Percentiles rank a stretch among this genome's conserved stretches.
These are phyloP conservation scores for Loripinus fragilis DNA, from an alignment of 2,888 invertebrate genomes.

Conservation along the genomic window DNA sequence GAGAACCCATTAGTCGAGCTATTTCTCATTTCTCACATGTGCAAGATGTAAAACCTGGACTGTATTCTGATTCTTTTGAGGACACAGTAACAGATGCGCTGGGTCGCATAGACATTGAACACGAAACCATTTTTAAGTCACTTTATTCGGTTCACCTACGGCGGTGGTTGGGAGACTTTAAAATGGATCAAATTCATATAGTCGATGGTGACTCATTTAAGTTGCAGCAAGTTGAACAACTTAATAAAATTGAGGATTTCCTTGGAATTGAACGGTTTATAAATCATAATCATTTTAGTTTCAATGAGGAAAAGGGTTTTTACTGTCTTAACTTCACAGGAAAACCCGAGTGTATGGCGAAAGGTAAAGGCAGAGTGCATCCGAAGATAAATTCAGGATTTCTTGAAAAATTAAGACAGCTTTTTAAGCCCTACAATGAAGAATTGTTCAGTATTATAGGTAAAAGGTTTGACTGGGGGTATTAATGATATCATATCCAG, in stretches of 20 bases:
- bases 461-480: constrained; percentile 93
- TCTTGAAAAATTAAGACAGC: constrained; percentile 81
- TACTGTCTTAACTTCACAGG: constrained; percentile 92
- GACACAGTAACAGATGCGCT: background rate
- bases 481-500: background rate
- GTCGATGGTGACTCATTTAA: constrained; percentile 87
- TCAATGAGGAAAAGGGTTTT: constrained; percentile 97
- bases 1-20: background rate
- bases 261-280: constrained; percentile 69
- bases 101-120: background rate
- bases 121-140: background rate
- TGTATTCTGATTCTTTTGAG: background rate
- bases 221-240: constrained; percentile 65
- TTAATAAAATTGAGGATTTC: constrained; percentile 74
- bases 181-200: constrained; percentile 90
- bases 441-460: constrained; percentile 90
- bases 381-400: constrained; percentile 82
- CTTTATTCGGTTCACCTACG: constrained; percentile 85
- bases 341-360: constrained; percentile 94
- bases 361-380: constrained; percentile 92
- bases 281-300: constrained; percentile 92
- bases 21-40: background rate
- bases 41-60: background rate
- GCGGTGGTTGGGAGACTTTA: constrained; percentile 95
- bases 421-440: constrained; percentile 78